Evolutionary conservation across 1,140 invertebrate species (phyloP).

Genomic region (Tenebrio molitor): DNA sequence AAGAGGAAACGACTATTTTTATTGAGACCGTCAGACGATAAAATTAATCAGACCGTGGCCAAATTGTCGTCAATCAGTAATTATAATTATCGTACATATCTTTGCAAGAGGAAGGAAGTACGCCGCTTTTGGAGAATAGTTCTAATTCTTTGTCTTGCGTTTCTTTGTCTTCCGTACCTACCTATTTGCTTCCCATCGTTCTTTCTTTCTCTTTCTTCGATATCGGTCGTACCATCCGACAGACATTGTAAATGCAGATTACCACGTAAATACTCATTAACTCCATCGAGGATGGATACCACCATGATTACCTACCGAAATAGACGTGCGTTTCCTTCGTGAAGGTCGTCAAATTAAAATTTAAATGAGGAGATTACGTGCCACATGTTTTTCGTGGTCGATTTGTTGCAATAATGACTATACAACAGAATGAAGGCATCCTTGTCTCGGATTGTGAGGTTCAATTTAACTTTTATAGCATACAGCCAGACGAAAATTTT

Average conservation of each 20-base stretch:
- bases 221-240: no score
- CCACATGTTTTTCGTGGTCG: neutral
- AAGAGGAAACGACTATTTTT: neutral
- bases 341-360: neutral
- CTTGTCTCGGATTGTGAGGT: neutral
- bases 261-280: neutral
- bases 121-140: neutral
- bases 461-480: no score
- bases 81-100: neutral
- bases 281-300: neutral
- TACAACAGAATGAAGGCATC: neutral
- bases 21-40: conserved; percentile 1
- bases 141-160: neutral
- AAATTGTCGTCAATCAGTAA: conserved; percentile 3
- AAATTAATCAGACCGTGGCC: neutral
- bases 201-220: neutral
- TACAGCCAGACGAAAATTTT: no score
- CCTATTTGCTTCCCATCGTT: neutral
- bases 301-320: neutral
- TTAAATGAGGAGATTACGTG: neutral
- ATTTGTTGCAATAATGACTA: neutral
- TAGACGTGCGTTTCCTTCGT: neutral
- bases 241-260: no score
- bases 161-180: neutral
- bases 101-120: neutral